Evolutionary conservation across 1,140 invertebrate species (phyloP).

Genomic region (Euura saliciscinereae): DNA sequence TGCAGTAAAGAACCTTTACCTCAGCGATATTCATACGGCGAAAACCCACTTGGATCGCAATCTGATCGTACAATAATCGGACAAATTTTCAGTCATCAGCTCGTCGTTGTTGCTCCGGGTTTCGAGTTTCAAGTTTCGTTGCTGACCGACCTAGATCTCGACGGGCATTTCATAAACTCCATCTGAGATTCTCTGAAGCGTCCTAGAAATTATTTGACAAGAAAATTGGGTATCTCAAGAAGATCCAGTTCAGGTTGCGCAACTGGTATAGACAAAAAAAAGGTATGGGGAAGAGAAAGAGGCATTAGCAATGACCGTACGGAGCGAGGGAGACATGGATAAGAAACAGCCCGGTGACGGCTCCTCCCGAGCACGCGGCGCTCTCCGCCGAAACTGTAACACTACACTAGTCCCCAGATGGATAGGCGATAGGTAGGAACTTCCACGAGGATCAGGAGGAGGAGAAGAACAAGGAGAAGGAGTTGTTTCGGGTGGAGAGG

Average conservation of each 20-base stretch:
- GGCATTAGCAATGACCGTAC: constrained; percentile 17
- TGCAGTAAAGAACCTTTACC: background rate
- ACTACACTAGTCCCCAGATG: background rate
- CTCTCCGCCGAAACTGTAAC: constrained; percentile 4
- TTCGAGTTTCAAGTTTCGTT: too few species aligned
- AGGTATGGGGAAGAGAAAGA: background rate
- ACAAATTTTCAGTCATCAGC: too few species aligned
- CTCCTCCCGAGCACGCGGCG: background rate
- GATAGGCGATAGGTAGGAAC: constrained; percentile 4
- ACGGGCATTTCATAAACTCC: too few species aligned
- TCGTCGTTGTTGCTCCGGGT: too few species aligned
- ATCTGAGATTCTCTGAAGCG: too few species aligned
- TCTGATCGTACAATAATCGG: too few species aligned
- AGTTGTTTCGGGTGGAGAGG: constrained; percentile 18
- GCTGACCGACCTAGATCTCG: too few species aligned
- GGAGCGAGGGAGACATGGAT: constrained; percentile 14
- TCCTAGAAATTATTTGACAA: too few species aligned
- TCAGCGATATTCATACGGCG: too few species aligned
- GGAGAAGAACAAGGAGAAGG: constrained; percentile 21
- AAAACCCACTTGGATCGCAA: too few species aligned
- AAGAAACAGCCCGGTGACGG: background rate
- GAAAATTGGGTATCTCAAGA: background rate
- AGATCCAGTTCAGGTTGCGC: background rate
- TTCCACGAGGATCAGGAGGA: constrained; percentile 13
- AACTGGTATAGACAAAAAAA: background rate